These are phyloP conservation scores for Phrynocephalus versicolor DNA, from an alignment of 2,113 vertebrate species.

Conservation along the genomic window DNA sequence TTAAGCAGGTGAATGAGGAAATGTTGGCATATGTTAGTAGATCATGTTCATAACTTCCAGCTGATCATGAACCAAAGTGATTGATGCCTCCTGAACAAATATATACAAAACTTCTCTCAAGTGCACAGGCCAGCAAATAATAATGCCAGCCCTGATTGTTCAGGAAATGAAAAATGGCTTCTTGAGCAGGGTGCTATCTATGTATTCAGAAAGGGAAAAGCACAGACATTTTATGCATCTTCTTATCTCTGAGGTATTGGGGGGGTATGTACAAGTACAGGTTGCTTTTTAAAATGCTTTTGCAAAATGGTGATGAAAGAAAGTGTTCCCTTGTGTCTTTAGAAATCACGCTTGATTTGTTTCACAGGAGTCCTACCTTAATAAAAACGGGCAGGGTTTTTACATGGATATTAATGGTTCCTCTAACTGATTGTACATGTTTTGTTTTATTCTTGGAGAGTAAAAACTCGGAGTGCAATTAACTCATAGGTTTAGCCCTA, in stretches of 20 bases:
- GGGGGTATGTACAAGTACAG: conserved; percentile 20
- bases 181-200: conserved; percentile 42
- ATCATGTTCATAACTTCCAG: conserved; percentile 44
- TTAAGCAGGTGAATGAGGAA: conserved; percentile 59
- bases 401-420: not conserved
- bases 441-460: no score
- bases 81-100: not conserved
- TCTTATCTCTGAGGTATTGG: conserved; percentile 47
- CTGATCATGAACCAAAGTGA: conserved; percentile 51
- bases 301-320: conserved; percentile 53
- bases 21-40: conserved; percentile 60
- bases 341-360: conserved; percentile 38
- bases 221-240: conserved; percentile 47
- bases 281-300: conserved; percentile 40
- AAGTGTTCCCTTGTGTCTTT: conserved; percentile 19
- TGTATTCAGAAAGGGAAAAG: conserved; percentile 44
- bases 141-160: conserved; percentile 49
- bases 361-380: conserved; percentile 35
- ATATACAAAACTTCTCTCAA: conserved; percentile 49
- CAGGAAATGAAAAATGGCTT: conserved; percentile 55
- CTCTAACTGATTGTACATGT: no score
- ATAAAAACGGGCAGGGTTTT: conserved; percentile 33
- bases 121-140: conserved; percentile 49
- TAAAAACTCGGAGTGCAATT: no score
- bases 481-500: no score